These are phyloP conservation scores for Trinectes maculatus DNA, from an alignment of 2,113 vertebrate genomes.

Conservation along the genomic window DNA sequence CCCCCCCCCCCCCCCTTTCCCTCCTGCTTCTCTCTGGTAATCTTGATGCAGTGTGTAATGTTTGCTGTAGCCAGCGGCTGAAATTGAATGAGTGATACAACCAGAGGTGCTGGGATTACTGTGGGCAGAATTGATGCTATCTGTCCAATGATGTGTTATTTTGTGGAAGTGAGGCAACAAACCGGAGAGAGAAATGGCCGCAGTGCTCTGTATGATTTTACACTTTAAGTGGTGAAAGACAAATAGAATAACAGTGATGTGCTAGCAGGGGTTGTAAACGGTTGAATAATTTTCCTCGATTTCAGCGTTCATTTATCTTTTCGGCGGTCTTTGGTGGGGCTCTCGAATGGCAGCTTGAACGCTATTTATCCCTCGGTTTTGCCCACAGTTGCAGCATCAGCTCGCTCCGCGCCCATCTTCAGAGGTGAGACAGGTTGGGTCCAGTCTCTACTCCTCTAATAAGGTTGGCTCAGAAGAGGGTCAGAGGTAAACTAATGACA, in stretches of 20 bases:
- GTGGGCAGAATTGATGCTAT: constrained; percentile 79
- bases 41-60: constrained; percentile 79
- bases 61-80: constrained; percentile 75
- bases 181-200: constrained; percentile 73
- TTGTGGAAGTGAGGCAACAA: constrained; percentile 78
- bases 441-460: constrained; percentile 74
- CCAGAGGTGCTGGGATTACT: constrained; percentile 74
- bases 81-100: constrained; percentile 81
- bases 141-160: constrained; percentile 81
- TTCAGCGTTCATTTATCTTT: constrained; percentile 70
- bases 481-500: constrained; percentile 79
- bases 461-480: constrained; percentile 72
- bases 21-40: constrained; percentile 67
- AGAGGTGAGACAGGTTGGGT: constrained; percentile 71
- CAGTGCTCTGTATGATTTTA: constrained; percentile 71
- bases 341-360: constrained; percentile 38
- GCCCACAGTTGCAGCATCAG: constrained; percentile 53
- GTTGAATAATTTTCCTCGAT: constrained; percentile 74
- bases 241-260: constrained; percentile 76
- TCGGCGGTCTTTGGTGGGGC: constrained; percentile 41
- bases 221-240: constrained; percentile 77
- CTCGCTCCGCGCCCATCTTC: constrained; percentile 54
- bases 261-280: constrained; percentile 70
- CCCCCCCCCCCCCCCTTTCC: constrained; percentile 31
- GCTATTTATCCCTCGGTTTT: constrained; percentile 55